phyloP scores from a whole-genome alignment of 2,888 invertebrate genomes.

The Drosophila demipolita region DNA sequence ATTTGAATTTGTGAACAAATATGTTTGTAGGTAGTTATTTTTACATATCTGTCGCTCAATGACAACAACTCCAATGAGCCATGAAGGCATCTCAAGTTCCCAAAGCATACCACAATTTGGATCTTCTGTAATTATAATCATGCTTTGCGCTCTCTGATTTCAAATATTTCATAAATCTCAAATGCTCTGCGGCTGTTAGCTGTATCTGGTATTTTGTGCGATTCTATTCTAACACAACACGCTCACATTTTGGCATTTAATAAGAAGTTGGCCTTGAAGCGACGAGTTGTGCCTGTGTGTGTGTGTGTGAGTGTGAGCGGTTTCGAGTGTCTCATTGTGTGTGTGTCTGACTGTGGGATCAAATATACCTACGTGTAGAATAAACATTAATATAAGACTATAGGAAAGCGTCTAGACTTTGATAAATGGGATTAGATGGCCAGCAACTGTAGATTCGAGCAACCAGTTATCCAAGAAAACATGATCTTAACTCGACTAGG shows the following conservation, averaged over 20 bases:
- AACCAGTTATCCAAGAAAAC: constrained; percentile 42
- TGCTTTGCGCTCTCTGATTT: constrained; percentile 28
- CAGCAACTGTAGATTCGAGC: constrained; percentile 33
- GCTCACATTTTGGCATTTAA: constrained; percentile 78
- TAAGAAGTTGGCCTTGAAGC: constrained; percentile 79
- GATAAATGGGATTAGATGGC: constrained; percentile 66
- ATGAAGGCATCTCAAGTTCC: constrained; percentile 17
- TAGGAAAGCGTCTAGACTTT: constrained; percentile 58
- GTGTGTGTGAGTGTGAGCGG: constrained; percentile 18
- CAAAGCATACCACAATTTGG: not conserved
- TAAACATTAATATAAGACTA: constrained; percentile 25
- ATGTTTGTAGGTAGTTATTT: constrained; percentile 42
- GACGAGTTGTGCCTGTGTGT: constrained; percentile 49
- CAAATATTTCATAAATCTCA: not conserved
- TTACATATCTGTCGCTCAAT: constrained; percentile 40
- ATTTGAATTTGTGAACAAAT: constrained; percentile 11
- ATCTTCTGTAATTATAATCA: constrained; percentile 51
- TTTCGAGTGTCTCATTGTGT: constrained; percentile 24
- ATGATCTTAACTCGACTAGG: not conserved
- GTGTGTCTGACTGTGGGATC: constrained; percentile 31
- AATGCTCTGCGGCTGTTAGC: constrained; percentile 8
- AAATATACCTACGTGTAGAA: constrained; percentile 15
- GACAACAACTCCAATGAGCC: constrained; percentile 55
- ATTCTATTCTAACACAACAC: constrained; percentile 51
- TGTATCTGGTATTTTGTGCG: constrained; percentile 28